These are phyloP conservation scores for Dione vanillae DNA, from an alignment of 2,888 invertebrate species.

Conservation along the genomic window DNA sequence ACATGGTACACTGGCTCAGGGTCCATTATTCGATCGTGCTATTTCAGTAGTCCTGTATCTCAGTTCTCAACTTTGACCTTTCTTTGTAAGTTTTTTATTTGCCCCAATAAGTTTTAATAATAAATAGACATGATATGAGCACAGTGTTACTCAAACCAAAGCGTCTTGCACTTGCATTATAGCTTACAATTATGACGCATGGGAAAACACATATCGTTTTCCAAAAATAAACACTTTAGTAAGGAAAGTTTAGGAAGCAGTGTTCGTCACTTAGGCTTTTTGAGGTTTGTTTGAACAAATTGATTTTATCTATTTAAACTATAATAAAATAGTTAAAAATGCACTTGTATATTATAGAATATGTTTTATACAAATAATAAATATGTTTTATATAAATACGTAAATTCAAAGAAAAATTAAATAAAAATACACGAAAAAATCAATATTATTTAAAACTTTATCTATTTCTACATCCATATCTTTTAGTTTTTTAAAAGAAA, in stretches of 20 bases:
- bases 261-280: no score
- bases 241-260: background rate
- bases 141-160: background rate
- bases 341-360: no score
- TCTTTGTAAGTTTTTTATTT: constrained; percentile 15
- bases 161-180: background rate
- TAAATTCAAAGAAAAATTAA: no score
- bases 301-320: no score
- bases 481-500: no score
- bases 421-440: no score
- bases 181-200: background rate
- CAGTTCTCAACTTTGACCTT: constrained; percentile 26
- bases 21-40: constrained; percentile 15
- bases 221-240: background rate
- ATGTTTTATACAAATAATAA: no score
- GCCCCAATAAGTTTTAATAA: constrained; percentile 11
- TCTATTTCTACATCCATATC: no score
- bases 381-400: no score
- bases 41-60: constrained; percentile 25
- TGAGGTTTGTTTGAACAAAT: no score
- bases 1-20: constrained; percentile 16
- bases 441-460: no score
- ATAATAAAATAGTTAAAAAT: no score
- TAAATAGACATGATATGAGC: constrained; percentile 5
- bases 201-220: background rate